Percentiles rank a stretch among this genome's conserved stretches.
Conservation (phyloP, 2,888 invertebrate species). For the Tetragnatha montana region DNA sequence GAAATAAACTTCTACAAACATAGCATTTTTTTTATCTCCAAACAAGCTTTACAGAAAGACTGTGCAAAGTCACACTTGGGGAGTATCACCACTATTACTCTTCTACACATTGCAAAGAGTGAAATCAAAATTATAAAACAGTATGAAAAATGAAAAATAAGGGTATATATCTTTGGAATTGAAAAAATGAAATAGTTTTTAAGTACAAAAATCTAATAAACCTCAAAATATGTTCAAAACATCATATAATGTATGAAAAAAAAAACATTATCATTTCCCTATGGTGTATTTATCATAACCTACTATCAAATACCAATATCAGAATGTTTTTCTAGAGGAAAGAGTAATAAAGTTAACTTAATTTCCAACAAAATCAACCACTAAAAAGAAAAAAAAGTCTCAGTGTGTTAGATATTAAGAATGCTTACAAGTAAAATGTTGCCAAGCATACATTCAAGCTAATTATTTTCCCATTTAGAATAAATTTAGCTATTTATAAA, state of each 20-base stretch:
- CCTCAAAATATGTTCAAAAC: not conserved
- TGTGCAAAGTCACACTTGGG: not conserved
- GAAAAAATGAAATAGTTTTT: not conserved
- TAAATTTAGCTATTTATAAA: not conserved
- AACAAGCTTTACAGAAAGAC: not conserved
- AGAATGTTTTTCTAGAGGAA: not conserved
- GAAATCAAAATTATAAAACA: not conserved
- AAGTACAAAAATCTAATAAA: not conserved
- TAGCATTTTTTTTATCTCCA: not conserved
- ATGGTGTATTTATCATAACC: not conserved
- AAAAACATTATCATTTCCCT: not conserved
- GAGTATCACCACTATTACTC: not conserved
- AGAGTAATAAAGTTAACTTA: not conserved
- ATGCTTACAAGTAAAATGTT: not conserved
- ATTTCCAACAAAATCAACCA: not conserved
- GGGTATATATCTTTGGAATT: not conserved
- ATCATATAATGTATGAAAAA: not conserved
- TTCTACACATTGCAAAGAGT: not conserved
- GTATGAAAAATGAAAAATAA: no score
- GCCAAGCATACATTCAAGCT: no score
- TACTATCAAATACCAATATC: not conserved
- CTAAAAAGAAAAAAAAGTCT: not conserved
- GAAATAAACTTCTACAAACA: not conserved
- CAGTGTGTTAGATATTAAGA: not conserved
- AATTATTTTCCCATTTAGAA: not conserved